These are phyloP conservation scores for Portunus trituberculatus DNA, from an alignment of 1,140 invertebrate genomes.

Conservation along the genomic window DNA sequence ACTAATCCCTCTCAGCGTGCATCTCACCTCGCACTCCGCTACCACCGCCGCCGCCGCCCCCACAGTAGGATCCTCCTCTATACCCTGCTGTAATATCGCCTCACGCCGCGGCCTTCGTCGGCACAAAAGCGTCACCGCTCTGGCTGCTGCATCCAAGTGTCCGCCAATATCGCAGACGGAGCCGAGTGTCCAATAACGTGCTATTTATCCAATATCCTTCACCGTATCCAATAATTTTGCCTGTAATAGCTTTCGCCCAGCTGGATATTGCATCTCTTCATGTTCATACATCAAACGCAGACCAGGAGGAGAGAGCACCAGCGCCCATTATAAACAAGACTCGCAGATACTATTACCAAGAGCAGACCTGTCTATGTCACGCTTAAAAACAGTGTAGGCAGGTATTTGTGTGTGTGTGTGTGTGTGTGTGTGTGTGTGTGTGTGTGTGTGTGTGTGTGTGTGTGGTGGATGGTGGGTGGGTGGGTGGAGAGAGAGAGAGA, in stretches of 20 bases:
- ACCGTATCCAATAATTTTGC: background rate
- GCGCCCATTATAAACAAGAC: too few species aligned
- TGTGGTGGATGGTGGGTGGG: background rate
- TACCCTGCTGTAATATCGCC: background rate
- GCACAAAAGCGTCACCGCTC: too few species aligned
- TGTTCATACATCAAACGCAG: too few species aligned
- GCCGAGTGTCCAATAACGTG: background rate
- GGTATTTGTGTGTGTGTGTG: constrained; percentile 9
- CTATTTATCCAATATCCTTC: constrained; percentile 23
- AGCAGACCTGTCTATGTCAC: background rate
- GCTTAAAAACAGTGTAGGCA: background rate
- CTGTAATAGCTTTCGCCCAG: constrained; percentile 8
- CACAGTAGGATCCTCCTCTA: background rate
- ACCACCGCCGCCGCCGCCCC: background rate
- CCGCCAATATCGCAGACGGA: background rate
- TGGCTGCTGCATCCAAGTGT: too few species aligned
- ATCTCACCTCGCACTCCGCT: background rate
- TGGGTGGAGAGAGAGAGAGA: background rate
- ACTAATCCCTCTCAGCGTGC: constrained; percentile 1
- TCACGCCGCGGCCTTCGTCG: too few species aligned
- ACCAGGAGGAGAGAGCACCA: too few species aligned
- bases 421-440: constrained; percentile 32
- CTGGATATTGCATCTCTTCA: background rate
- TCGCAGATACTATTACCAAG: too few species aligned
- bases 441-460: constrained; percentile 3